These are phyloP conservation scores for Pseudorectes ferrugineus DNA, from an alignment of 2,113 vertebrate species.

Conservation along the genomic window DNA sequence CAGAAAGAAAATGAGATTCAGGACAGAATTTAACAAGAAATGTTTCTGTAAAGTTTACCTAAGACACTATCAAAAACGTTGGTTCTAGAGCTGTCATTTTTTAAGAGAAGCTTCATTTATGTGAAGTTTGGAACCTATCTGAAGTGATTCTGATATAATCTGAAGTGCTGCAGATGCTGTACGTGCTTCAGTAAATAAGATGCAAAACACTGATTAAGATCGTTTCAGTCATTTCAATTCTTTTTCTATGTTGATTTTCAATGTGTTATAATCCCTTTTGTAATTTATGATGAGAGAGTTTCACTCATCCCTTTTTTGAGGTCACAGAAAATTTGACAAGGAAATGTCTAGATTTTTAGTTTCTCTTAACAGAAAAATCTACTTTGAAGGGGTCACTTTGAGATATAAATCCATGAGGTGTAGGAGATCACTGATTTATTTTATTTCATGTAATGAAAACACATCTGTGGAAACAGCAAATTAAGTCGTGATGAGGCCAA, in stretches of 20 bases:
- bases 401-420: background rate
- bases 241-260: conserved; percentile 28
- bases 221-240: background rate
- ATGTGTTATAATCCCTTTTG: background rate
- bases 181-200: conserved; percentile 5
- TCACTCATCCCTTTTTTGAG: background rate
- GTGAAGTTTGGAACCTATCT: background rate
- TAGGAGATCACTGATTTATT: background rate
- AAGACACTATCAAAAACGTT: background rate
- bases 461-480: conserved; percentile 15
- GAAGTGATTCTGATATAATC: background rate
- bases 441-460: conserved; percentile 8
- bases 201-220: conserved; percentile 13
- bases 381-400: background rate
- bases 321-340: background rate
- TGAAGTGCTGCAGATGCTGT: conserved; percentile 33
- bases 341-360: background rate
- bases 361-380: background rate
- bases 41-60: background rate
- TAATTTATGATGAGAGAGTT: conserved; percentile 30
- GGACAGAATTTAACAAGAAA: background rate
- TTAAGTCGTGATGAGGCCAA: conserved; percentile 15
- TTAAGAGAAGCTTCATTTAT: conserved; percentile 7
- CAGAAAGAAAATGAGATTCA: background rate
- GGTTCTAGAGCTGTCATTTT: background rate